Conservation (phyloP, 2,888 invertebrate species). For the Noctua comes region DNA sequence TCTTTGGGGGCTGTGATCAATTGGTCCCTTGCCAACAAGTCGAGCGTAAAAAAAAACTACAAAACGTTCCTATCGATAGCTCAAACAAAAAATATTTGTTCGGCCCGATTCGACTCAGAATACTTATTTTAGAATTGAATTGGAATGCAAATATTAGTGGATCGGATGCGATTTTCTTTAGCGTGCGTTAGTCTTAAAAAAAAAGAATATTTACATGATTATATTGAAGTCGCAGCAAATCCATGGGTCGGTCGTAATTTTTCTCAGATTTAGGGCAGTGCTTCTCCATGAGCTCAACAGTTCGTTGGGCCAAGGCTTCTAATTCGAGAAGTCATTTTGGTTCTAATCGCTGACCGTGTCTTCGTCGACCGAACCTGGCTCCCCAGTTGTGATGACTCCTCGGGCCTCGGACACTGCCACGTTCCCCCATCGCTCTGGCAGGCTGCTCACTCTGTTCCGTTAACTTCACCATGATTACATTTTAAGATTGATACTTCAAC, state of each 20-base stretch:
- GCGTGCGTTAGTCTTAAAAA: neutral
- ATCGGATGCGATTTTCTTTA: conserved; percentile 8
- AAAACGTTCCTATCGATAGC: conserved; percentile 31
- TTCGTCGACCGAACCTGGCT: conserved; percentile 63
- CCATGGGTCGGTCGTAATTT: conserved; percentile 73
- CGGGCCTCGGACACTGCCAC: conserved; percentile 54
- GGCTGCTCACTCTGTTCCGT: conserved; percentile 60
- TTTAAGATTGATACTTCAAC: conserved; percentile 26
- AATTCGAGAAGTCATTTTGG: conserved; percentile 72
- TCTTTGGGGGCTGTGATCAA: conserved; percentile 45
- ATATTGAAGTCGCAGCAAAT: conserved; percentile 75
- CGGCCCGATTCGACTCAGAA: conserved; percentile 14
- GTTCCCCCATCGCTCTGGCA: conserved; percentile 43
- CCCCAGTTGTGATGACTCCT: conserved; percentile 73
- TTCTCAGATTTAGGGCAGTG: conserved; percentile 65
- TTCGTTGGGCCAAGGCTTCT: conserved; percentile 68
- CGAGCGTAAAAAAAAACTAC: conserved; percentile 38
- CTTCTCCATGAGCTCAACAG: conserved; percentile 75
- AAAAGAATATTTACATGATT: conserved; percentile 72
- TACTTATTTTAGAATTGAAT: conserved; percentile 18
- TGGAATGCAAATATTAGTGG: conserved; percentile 32
- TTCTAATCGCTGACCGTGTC: conserved; percentile 57
- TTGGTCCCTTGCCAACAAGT: conserved; percentile 51
- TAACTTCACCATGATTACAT: conserved; percentile 74
- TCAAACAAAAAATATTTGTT: conserved; percentile 42